These are phyloP conservation scores for Neodon shergylaensis DNA, from an alignment of 2,113 vertebrate species.

Conservation along the genomic window DNA sequence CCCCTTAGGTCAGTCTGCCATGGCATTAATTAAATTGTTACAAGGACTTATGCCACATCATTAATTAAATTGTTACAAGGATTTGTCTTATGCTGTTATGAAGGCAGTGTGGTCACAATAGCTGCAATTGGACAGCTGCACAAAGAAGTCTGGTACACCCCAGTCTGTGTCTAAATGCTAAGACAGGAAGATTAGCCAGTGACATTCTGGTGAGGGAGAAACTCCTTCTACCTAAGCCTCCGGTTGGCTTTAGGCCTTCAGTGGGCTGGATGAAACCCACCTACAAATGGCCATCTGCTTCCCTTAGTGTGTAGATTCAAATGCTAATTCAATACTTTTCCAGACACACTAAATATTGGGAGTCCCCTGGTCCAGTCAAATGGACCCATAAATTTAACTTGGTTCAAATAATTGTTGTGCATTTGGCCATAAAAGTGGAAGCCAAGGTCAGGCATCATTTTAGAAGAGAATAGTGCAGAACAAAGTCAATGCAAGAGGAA, in stretches of 20 bases:
- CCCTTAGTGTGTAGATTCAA: neutral
- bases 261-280: neutral
- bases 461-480: neutral
- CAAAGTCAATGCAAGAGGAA: constrained; percentile 30
- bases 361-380: neutral
- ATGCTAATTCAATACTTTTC: neutral
- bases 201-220: neutral
- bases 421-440: neutral
- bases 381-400: neutral
- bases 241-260: neutral
- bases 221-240: neutral
- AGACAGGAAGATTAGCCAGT: neutral
- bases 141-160: rapidly evolving
- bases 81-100: neutral
- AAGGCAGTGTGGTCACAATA: neutral
- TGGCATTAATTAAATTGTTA: neutral
- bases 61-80: neutral
- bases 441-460: neutral
- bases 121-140: neutral
- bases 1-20: no score
- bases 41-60: neutral
- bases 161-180: neutral
- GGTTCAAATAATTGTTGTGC: neutral
- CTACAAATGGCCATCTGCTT: neutral
- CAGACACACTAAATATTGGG: neutral